Evolutionary conservation across 2,797 vertebrate species (phyloP).

Genomic region (Gephyroberyx darwinii): DNA sequence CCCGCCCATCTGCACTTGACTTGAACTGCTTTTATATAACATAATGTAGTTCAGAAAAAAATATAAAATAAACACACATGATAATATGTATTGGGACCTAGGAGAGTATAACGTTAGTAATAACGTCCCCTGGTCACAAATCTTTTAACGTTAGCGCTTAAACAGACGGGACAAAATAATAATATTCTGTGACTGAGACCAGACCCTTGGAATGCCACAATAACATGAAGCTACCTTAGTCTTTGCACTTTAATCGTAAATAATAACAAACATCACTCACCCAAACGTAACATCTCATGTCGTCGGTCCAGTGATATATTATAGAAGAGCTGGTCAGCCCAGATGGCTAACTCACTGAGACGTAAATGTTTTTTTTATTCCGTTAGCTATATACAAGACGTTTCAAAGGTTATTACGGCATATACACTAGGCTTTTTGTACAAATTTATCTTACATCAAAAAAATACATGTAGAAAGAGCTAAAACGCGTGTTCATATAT

Average conservation of each 20-base stretch:
- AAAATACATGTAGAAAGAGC: conserved; percentile 47
- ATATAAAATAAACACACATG: neutral
- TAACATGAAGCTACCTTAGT: neutral
- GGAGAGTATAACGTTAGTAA: conserved; percentile 5
- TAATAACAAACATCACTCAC: conserved; percentile 68
- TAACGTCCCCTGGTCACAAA: neutral
- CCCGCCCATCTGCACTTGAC: conserved; percentile 45
- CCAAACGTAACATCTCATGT: conserved; percentile 52
- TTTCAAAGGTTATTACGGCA: conserved; percentile 29
- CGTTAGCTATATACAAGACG: conserved; percentile 49
- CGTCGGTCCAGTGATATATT: conserved; percentile 48
- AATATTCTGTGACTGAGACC: neutral
- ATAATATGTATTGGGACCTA: neutral
- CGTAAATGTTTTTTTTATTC: conserved; percentile 12
- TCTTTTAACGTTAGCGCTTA: neutral
- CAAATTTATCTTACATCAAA: conserved; percentile 47
- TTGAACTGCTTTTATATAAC: conserved; percentile 23
- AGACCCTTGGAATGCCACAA: neutral
- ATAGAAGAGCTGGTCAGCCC: conserved; percentile 28
- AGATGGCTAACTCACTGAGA: conserved; percentile 38
- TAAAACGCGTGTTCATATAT: conserved; percentile 21
- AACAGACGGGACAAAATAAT: conserved; percentile 1
- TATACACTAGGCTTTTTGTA: conserved; percentile 37
- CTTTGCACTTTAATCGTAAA: conserved; percentile 5
- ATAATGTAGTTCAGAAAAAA: conserved; percentile 10